Evolutionary conservation across 2,888 invertebrate genomes (phyloP), one percentile per base, ranked within the genome.

Genomic region (Bombylius discolor): DNA sequence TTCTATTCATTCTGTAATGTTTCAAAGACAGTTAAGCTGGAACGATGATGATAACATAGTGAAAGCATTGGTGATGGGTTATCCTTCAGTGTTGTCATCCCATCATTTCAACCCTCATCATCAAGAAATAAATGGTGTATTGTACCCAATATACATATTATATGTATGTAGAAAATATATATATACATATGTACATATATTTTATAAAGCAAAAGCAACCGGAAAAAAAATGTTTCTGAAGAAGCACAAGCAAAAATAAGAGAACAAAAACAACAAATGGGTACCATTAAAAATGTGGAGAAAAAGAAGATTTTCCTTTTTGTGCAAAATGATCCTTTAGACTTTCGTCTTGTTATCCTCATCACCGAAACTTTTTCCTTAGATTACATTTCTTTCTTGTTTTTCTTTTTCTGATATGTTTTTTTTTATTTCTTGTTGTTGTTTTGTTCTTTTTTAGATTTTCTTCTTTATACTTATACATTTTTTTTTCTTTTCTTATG

Each of bases 251-350:
- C 47, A 46, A 33, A 47, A 48, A 51, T 23, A 48, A 42, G 13
- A 55, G 50, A 52, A 56, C 50, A 53, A 50, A 39, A 55, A 53
- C 58, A 50, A 52, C 50, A 49, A 47, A 47, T 23, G 23, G 46
- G 47, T 53, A 53, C 56, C 58, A 56, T 42, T 51, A 49, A 23
- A 23, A 23, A 23, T 23, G 23, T 23, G 23, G 23, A 52, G 58
- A 58, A 56, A 52, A 47, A 36, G 50, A 47, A 50, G 51, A 53
- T 53, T 50, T 51, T 59, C 56, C 50, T 59, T 59, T 55, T 52
- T 47, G 52, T 54, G 54, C 52, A 55, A 58, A 59, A 53, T 55
- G 59, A 59, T 59, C 55, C 54, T 55, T 49, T 56, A 56, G 59
- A 56, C 56, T 56, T 59, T 59, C 51, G 50, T 54, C 56, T 52